Conservation (phyloP, 2,888 invertebrate species). For the Lithosia quadra region DNA sequence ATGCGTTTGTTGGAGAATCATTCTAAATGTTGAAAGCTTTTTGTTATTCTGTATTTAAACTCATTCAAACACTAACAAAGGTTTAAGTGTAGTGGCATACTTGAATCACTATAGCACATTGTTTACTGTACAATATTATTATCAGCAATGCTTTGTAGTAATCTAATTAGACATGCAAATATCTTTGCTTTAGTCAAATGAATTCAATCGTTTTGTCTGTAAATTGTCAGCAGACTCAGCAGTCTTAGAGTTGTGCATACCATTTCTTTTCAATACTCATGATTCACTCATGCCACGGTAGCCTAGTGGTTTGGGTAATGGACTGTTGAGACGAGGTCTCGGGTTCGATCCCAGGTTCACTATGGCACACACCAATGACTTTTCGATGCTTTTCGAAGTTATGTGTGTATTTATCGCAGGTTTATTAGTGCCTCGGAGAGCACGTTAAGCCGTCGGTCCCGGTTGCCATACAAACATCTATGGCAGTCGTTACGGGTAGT, state of each 20-base stretch:
- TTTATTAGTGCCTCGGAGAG: no score
- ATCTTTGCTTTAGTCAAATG: conserved; percentile 7
- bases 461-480: no score
- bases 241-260: not conserved
- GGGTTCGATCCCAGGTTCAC: no score
- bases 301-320: no score
- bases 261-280: no score
- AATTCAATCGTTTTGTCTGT: not conserved
- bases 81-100: not conserved
- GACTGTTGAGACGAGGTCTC: no score
- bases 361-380: no score
- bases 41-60: conserved; percentile 5
- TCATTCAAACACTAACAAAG: not conserved
- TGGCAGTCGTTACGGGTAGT: no score
- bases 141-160: not conserved
- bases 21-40: not conserved
- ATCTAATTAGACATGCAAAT: conserved; percentile 8
- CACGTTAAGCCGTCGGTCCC: no score
- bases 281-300: no score
- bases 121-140: conserved; percentile 6
- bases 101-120: not conserved
- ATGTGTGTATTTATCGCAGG: no score
- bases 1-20: not conserved
- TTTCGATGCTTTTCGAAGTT: no score
- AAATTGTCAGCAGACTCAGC: not conserved